A percentile compares a stretch with the other conserved stretches of the same genome.
These are phyloP conservation scores for Aphis gossypii DNA, from an alignment of 1,140 invertebrate species.

Conservation along the genomic window DNA sequence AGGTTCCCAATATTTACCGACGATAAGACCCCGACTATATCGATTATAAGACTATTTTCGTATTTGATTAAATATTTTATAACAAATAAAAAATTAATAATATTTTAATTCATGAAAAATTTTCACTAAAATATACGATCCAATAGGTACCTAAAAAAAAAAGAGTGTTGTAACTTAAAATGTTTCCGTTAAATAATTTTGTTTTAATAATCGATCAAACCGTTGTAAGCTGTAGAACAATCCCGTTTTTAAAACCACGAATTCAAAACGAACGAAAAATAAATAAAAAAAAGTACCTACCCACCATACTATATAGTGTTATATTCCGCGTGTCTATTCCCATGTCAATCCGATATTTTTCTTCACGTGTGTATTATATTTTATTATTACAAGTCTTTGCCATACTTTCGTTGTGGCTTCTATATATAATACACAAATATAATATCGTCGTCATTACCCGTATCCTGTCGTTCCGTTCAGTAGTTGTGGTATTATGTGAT, in stretches of 20 bases:
- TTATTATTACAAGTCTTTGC: background rate
- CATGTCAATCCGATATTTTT: background rate
- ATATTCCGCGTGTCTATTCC: background rate
- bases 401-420: background rate
- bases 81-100: too few relatives aligned
- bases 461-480: conserved; percentile 20
- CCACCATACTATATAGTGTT: background rate
- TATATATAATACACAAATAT: background rate
- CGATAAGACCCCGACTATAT: too few relatives aligned
- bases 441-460: background rate
- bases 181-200: background rate
- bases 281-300: background rate
- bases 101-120: too few relatives aligned
- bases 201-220: background rate
- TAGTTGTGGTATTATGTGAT: conserved; percentile 18
- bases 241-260: background rate
- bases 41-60: too few relatives aligned
- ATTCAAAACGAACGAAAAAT: background rate
- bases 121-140: too few relatives aligned
- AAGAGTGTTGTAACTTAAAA: background rate
- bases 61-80: too few relatives aligned
- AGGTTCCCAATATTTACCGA: too few relatives aligned
- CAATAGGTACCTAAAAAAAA: too few relatives aligned
- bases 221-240: background rate
- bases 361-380: background rate